Evolutionary conservation across 2,113 vertebrate species (phyloP).

Genomic region (Oriolus oriolus): DNA sequence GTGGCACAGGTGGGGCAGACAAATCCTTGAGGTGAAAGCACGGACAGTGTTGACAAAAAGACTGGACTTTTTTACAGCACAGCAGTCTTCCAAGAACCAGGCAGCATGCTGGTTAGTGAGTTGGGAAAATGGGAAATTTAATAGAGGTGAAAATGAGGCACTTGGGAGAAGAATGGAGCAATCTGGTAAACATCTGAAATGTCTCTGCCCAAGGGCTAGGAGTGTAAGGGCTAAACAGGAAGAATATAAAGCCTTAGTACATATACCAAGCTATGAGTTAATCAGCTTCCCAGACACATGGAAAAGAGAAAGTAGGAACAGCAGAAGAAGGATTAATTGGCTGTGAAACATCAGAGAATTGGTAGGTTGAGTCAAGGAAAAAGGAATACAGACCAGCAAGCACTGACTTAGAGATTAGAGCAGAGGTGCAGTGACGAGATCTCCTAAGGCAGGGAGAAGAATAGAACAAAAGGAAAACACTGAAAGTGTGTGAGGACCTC

Average conservation of each 20-base stretch:
- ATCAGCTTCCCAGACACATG: constrained; percentile 40
- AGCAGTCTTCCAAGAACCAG: constrained; percentile 12
- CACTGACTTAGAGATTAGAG: not conserved
- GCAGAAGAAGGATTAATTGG: constrained; percentile 50
- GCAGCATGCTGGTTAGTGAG: not conserved
- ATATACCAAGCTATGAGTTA: constrained; percentile 27
- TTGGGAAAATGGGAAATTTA: constrained; percentile 49
- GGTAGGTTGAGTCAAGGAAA: constrained; percentile 23
- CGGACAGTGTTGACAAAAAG: not conserved
- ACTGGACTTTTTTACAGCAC: not conserved
- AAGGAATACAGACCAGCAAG: not conserved
- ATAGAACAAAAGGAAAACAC: not conserved
- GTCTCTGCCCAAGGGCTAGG: not conserved
- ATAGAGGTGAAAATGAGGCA: constrained; percentile 41
- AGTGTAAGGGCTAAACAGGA: constrained; percentile 21
- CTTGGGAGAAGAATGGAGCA: constrained; percentile 1
- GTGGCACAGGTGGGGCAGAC: not conserved
- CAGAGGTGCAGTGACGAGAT: not conserved
- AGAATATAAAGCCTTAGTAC: constrained; percentile 27
- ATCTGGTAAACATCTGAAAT: constrained; percentile 47
- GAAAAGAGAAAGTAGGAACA: constrained; percentile 32
- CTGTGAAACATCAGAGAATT: constrained; percentile 50
- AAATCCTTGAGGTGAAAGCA: not conserved
- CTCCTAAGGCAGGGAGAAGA: not conserved
- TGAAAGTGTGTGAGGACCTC: not conserved